Base-by-base conservation (phyloP, 2,888 invertebrate species). In the Clivina fossor region DNA sequence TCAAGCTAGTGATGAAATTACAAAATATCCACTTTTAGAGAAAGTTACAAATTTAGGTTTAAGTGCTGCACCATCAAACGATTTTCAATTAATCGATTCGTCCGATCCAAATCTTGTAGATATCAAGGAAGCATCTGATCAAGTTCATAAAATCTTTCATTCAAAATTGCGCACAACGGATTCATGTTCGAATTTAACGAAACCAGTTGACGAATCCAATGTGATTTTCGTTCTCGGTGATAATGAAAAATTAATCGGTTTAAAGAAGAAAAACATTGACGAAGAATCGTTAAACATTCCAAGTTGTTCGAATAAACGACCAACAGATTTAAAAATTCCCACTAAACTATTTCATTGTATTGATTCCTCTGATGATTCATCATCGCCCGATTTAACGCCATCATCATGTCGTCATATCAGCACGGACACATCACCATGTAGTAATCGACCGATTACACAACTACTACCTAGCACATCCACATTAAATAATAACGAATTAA, bases 171-270 rank as follows among this genome's bases (percentile, higher is more conserved):
- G 54, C 15, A 59, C 43, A 38, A 58, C 59, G 46, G 58, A 24
- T 28, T 59, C 56, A 40, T 53, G 41, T n/a, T 37, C 19, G 8
- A 50, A 51, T 48, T 49, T 35, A 19, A 38, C 44, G 22, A 47
- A 43, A 24, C 24, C 44, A 43, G 32, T 37, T 32, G 49, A 58
- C 28, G 35, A 48, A 24, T 16, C 37, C 59, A 64, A 71, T 22
- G 87, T 87, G 0, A 75, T 87, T 5, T 88, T 88, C 69, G 84
- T 86, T 3, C 69, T 88, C 40, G 87, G 87, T 15, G 87, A 87
- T 55, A 79, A 85, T 65, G 87, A 87, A 60, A 79, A 82, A 63
- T 68, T 86, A 30, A 78, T 85, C 2, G 84, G 84, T 35, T 68
- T 86, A 38, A 85, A 84, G 64, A 75, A 70, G 58, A 43, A 26